Percentiles rank a stretch among this genome's conserved stretches.
Evolutionary conservation across 2,888 invertebrate genomes (phyloP).

Genomic region (Trachelus stipa): DNA sequence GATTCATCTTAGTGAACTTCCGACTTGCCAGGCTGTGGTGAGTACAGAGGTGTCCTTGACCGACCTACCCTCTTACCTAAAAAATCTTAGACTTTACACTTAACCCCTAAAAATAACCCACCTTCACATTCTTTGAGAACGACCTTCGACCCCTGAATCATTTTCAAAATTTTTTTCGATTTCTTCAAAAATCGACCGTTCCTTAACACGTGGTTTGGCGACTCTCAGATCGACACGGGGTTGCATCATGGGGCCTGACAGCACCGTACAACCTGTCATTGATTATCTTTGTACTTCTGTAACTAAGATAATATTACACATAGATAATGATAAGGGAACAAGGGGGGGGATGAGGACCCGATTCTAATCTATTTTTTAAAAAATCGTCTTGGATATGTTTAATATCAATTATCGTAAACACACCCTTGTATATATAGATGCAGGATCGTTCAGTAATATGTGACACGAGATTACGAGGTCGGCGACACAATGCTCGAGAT

Average conservation of each 20-base stretch:
- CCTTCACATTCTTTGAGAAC: neutral
- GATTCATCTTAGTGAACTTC: conserved; percentile 32
- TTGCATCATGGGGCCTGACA: neutral
- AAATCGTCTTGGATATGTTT: neutral
- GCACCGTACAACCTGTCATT: neutral
- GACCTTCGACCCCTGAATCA: neutral
- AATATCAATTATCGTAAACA: neutral
- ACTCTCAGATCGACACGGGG: neutral
- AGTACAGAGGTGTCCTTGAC: conserved; percentile 34
- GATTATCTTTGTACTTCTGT: neutral
- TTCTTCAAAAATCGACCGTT: neutral
- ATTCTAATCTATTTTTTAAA: neutral
- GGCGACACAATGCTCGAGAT: neutral
- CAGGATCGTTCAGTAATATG: neutral
- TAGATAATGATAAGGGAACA: neutral
- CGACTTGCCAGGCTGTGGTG: conserved; percentile 48
- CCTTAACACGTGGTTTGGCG: neutral
- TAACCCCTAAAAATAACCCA: neutral
- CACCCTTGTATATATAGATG: neutral
- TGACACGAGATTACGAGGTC: neutral
- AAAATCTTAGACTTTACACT: neutral
- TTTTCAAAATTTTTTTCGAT: neutral
- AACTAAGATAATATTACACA: neutral
- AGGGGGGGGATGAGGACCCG: neutral
- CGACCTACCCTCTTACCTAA: neutral